Conservation (phyloP, 1,140 invertebrate genomes). For the Drosophila lini region DNA sequence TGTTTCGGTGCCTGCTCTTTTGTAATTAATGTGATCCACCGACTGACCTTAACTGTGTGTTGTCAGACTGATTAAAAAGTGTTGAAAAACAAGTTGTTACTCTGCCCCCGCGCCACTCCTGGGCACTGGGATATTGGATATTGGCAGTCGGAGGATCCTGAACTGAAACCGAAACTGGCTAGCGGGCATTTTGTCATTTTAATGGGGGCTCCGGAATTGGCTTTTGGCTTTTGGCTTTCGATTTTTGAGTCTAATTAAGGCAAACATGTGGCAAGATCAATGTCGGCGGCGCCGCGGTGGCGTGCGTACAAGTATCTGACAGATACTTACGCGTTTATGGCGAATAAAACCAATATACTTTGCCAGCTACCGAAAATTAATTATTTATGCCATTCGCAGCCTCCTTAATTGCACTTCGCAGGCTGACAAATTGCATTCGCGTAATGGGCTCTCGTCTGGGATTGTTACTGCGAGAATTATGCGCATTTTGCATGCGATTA, state of each 20-base stretch:
- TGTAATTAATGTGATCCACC: slow-evolving; percentile 77
- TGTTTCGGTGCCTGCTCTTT: slow-evolving; percentile 61
- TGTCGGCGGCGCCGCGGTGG: slow-evolving; percentile 64
- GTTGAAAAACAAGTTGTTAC: slow-evolving; percentile 76
- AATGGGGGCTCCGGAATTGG: slow-evolving; percentile 54
- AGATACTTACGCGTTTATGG: slow-evolving; percentile 57
- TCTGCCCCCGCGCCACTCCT: slow-evolving; percentile 29
- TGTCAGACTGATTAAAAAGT: slow-evolving; percentile 78
- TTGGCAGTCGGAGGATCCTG: slow-evolving; percentile 18
- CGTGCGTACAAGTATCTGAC: slow-evolving; percentile 50
- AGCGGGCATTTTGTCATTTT: slow-evolving; percentile 67
- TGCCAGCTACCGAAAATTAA: slow-evolving; percentile 72
- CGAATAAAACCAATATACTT: slow-evolving; percentile 35
- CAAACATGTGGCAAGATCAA: slow-evolving; percentile 80
- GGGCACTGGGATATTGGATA: slow-evolving; percentile 1
- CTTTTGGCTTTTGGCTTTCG: slow-evolving; percentile 47
- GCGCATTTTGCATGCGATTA: slow-evolving; percentile 69
- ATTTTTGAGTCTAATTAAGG: slow-evolving; percentile 75
- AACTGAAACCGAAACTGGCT: slow-evolving; percentile 40
- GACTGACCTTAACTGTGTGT: slow-evolving; percentile 76
- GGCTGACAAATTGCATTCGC: slow-evolving; percentile 46
- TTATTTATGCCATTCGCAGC: slow-evolving; percentile 66
- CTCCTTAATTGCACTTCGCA: slow-evolving; percentile 69
- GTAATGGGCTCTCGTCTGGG: slow-evolving; percentile 33
- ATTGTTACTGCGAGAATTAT: slow-evolving; percentile 53